A percentile compares a stretch with the other conserved stretches of the same genome.
Conservation (phyloP, 2,888 invertebrate genomes). For the Micropterix aruncella region DNA sequence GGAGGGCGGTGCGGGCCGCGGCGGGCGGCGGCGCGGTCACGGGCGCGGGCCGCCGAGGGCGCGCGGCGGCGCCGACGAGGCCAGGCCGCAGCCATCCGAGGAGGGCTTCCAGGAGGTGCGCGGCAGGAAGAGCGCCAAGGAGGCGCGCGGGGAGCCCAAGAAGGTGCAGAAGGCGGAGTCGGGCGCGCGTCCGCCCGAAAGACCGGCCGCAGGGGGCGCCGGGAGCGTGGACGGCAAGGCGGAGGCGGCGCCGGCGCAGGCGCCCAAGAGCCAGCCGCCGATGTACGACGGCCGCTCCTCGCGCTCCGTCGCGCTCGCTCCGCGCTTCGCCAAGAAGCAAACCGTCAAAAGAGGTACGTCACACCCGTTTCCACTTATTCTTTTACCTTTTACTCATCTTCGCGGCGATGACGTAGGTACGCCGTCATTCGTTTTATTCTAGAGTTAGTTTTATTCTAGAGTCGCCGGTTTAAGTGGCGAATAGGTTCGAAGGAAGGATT, state of each 20-base stretch:
- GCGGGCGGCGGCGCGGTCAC: not conserved
- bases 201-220: constrained; percentile 9
- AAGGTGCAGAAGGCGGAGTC: constrained; percentile 19
- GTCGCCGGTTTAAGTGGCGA: too few species aligned
- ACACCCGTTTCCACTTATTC: too few species aligned
- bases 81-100: constrained; percentile 34
- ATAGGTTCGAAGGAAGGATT: too few species aligned
- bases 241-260: constrained; percentile 17
- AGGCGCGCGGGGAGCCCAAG: constrained; percentile 31
- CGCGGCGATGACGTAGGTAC: too few species aligned
- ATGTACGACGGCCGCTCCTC: constrained; percentile 30
- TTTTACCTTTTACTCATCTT: too few species aligned
- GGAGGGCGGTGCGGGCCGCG: constrained; percentile 11
- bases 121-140: constrained; percentile 62
- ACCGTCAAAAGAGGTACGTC: too few species aligned
- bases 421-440: too few species aligned
- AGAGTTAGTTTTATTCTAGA: too few species aligned
- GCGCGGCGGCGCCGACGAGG: constrained; percentile 35
- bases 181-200: constrained; percentile 8
- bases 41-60: not conserved
- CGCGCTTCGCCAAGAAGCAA: constrained; percentile 64
- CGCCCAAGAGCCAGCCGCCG: constrained; percentile 6
- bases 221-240: constrained; percentile 30
- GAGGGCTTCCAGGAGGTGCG: constrained; percentile 77
- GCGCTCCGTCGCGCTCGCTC: constrained; percentile 51